These are phyloP conservation scores for Piliocolobus tephrosceles DNA, from an alignment of 2,113 vertebrate genomes.

Conservation along the genomic window DNA sequence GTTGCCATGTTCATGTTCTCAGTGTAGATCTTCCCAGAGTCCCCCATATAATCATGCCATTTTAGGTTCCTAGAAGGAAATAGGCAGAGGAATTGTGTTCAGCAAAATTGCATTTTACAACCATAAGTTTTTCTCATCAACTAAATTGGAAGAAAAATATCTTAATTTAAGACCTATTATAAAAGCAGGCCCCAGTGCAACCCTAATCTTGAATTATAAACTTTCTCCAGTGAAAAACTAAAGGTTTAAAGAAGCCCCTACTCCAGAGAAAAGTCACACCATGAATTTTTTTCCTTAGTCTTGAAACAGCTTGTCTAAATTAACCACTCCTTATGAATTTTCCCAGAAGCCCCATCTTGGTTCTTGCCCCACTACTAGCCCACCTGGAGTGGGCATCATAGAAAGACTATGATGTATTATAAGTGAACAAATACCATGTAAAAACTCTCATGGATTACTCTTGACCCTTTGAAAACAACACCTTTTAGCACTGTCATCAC, in stretches of 20 bases:
- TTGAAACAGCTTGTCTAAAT: background rate
- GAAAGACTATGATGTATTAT: background rate
- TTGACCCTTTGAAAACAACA: background rate
- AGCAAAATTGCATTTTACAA: background rate
- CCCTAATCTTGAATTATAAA: background rate
- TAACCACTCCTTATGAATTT: background rate
- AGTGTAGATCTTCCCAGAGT: background rate
- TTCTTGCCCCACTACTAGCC: background rate
- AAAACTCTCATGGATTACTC: background rate
- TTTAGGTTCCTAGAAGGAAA: background rate
- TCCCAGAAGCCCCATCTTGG: background rate
- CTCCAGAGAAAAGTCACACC: background rate
- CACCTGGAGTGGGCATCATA: background rate
- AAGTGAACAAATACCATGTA: background rate
- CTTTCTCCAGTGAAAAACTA: background rate
- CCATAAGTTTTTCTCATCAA: background rate
- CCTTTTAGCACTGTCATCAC: background rate
- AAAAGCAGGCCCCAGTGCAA: background rate
- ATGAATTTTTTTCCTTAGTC: background rate
- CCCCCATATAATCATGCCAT: background rate
- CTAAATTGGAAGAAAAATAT: background rate
- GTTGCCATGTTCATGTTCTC: background rate
- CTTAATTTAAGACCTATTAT: background rate
- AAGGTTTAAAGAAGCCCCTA: background rate
- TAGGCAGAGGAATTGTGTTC: background rate